A percentile compares a stretch with the other conserved stretches of the same genome.
Conservation (phyloP, 2,797 vertebrate species). For the Sarcophilus harrisii region DNA sequence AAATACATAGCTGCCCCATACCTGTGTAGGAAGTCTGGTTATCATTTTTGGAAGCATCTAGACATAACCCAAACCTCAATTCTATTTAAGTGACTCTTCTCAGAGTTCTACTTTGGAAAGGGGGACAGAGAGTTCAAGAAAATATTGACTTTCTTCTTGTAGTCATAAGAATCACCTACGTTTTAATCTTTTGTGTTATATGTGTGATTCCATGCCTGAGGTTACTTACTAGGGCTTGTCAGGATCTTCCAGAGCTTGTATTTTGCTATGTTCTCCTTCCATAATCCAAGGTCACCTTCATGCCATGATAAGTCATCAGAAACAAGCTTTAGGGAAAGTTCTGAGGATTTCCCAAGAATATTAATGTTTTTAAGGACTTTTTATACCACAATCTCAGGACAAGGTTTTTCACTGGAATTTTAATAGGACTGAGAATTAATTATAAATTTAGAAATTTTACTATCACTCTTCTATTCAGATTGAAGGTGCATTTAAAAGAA, state of each 20-base stretch:
- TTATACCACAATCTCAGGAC: background rate
- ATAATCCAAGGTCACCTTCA: background rate
- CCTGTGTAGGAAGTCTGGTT: background rate
- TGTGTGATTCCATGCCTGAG: background rate
- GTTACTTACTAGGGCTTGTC: background rate
- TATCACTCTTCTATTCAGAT: background rate
- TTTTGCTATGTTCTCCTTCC: background rate
- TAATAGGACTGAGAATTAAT: background rate
- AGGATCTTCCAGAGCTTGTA: background rate
- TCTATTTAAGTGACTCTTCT: background rate
- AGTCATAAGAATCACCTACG: background rate
- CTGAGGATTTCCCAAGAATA: slow-evolving; percentile 1
- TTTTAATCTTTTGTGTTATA: background rate
- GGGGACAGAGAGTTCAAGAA: background rate
- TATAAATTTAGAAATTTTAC: background rate
- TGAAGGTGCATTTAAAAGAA: background rate
- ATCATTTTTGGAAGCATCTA: background rate
- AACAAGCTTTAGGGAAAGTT: background rate
- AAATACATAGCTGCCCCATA: background rate
- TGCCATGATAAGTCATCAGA: background rate
- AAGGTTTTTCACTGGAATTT: background rate
- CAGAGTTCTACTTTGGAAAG: background rate
- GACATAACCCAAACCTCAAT: background rate
- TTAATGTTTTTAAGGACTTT: background rate
- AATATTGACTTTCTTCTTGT: background rate